phyloP scores from a whole-genome alignment of 2,113 vertebrate genomes.

The Sphyrna mokarran region DNA sequence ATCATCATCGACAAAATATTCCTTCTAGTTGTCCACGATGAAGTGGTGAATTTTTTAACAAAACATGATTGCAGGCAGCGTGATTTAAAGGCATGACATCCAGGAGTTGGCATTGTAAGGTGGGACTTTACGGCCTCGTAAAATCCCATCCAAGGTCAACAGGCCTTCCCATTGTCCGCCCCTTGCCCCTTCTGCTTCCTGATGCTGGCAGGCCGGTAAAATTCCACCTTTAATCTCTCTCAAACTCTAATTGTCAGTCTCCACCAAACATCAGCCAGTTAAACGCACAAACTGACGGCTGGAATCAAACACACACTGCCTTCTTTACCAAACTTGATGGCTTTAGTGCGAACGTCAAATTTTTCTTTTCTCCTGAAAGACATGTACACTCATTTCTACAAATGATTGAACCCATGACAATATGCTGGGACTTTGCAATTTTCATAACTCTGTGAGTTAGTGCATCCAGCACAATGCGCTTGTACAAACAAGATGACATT shows the following conservation, averaged over 20 bases:
- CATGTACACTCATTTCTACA: neutral
- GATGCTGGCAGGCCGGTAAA: no score
- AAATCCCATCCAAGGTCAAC: no score
- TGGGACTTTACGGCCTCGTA: no score
- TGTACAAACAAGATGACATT: slow-evolving; percentile 6
- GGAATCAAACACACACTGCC: no score
- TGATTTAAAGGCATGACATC: neutral
- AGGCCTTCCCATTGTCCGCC: no score
- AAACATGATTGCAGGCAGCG: neutral
- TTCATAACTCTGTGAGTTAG: neutral
- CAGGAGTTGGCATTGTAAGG: no score
- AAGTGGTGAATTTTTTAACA: neutral
- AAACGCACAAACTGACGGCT: neutral
- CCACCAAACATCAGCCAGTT: neutral
- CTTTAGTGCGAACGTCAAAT: neutral
- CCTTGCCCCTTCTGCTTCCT: no score
- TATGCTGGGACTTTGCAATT: neutral
- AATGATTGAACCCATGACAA: neutral
- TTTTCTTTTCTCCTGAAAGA: no score
- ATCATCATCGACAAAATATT: neutral
- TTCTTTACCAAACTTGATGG: neutral
- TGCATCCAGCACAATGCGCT: neutral
- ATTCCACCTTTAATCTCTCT: neutral
- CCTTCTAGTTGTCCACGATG: neutral
- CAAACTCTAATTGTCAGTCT: neutral